Conservation (phyloP, 2,113 vertebrate genomes). For the Conger conger region DNA sequence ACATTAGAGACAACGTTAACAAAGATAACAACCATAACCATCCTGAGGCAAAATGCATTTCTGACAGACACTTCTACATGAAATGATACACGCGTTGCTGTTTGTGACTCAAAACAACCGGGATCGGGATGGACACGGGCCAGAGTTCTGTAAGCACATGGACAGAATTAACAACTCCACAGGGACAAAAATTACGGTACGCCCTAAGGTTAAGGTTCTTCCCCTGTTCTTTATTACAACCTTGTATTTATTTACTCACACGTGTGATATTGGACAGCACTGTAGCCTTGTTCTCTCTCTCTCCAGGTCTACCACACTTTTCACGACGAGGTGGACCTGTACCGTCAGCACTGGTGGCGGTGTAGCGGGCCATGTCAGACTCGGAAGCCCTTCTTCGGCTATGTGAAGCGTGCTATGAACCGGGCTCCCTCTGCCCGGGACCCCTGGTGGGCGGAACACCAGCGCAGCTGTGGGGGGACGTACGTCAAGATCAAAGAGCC, state of each 20-base stretch:
- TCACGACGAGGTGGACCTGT: constrained; percentile 84
- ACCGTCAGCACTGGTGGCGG: constrained; percentile 95
- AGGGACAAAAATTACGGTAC: constrained; percentile 87
- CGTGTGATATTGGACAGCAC: neutral
- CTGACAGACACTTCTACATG: constrained; percentile 88
- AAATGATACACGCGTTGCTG: constrained; percentile 97
- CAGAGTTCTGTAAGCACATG: constrained; percentile 97
- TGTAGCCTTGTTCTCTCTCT: neutral
- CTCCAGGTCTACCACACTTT: constrained; percentile 86
- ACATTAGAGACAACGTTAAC: neutral
- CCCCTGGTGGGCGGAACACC: constrained; percentile 91
- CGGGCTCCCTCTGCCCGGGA: constrained; percentile 84
- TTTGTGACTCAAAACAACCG: constrained; percentile 93
- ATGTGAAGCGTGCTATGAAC: constrained; percentile 89
- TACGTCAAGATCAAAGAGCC: constrained; percentile 90
- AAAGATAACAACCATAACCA: neutral
- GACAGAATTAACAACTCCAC: constrained; percentile 82
- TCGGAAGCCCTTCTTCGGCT: constrained; percentile 82
- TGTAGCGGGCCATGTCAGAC: constrained; percentile 85
- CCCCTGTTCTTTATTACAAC: neutral
- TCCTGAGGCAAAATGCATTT: neutral
- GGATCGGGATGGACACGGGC: constrained; percentile 87
- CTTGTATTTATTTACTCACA: neutral
- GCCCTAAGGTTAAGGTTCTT: constrained; percentile 21
- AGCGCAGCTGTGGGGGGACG: constrained; percentile 80